Evolutionary conservation across 1,140 invertebrate species (phyloP).

Genomic region (Leucophenga varia): DNA sequence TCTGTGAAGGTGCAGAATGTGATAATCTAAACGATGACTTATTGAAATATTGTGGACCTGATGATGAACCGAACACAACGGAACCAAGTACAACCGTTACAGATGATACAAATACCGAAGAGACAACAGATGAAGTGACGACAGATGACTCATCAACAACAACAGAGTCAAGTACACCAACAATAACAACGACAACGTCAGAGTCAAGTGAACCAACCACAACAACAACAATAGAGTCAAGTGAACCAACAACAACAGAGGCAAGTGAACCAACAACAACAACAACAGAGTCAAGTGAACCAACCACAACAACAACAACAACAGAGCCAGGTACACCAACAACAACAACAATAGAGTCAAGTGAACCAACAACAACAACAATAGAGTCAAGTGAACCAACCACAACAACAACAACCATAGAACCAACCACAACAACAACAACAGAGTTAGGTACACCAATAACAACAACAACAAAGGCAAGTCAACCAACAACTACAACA

Average conservation of each 20-base stretch:
- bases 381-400: no score
- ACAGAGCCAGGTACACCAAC: background rate
- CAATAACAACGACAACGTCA: background rate
- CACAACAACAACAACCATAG: background rate
- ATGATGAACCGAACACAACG: background rate
- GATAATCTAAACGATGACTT: conserved; percentile 5
- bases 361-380: background rate
- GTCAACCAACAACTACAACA: background rate
- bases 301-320: background rate
- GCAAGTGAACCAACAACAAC: background rate
- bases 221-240: background rate
- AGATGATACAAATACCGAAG: no score
- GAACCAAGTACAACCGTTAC: background rate
- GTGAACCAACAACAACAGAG: background rate
- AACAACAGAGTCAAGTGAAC: no score
- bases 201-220: conserved; percentile 2
- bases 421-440: no score
- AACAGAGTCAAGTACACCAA: background rate
- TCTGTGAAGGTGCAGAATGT: conserved; percentile 27
- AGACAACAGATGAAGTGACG: background rate
- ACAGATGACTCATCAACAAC: background rate
- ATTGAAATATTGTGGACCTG: conserved; percentile 12
- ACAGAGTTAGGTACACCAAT: no score
- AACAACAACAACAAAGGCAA: background rate
- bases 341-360: no score